Conservation (phyloP, 2,888 invertebrate genomes). For the Cerastoderma edule region DNA sequence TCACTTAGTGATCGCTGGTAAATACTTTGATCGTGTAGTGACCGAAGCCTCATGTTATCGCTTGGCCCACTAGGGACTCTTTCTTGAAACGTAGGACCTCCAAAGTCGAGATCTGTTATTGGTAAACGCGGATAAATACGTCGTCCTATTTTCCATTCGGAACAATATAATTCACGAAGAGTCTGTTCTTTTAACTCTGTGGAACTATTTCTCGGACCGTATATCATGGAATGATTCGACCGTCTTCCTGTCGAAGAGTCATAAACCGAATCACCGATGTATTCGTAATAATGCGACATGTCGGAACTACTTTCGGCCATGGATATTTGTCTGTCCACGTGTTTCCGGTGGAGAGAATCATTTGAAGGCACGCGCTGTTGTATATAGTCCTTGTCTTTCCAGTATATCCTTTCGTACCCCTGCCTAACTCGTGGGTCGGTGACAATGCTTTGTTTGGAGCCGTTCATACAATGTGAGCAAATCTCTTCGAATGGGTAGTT, state of each 20-base stretch:
- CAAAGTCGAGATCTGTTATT: conserved; percentile 38
- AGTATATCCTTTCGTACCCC: conserved; percentile 58
- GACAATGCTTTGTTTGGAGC: conserved; percentile 49
- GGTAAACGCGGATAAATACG: conserved; percentile 32
- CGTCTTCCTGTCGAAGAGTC: conserved; percentile 46
- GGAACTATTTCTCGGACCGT: conserved; percentile 50
- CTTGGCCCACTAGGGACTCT: conserved; percentile 40
- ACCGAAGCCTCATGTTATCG: conserved; percentile 3
- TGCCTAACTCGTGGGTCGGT: conserved; percentile 43
- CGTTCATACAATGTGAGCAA: conserved; percentile 50
- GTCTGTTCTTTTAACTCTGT: conserved; percentile 43
- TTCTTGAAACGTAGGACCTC: conserved; percentile 34
- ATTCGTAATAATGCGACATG: conserved; percentile 60
- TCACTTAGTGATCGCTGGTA: conserved; percentile 41
- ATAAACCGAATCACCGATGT: conserved; percentile 55
- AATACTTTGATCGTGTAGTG: conserved; percentile 11
- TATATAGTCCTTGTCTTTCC: conserved; percentile 52
- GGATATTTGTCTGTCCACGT: conserved; percentile 52
- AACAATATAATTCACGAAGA: conserved; percentile 35
- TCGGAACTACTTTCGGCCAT: conserved; percentile 57
- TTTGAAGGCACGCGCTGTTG: conserved; percentile 57
- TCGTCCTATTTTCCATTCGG: no score
- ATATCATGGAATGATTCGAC: conserved; percentile 53
- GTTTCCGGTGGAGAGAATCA: conserved; percentile 54
- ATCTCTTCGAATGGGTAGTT: conserved; percentile 52